Base-by-base conservation (phyloP, 2,113 vertebrate species). In the Pseudonaja textilis region DNA sequence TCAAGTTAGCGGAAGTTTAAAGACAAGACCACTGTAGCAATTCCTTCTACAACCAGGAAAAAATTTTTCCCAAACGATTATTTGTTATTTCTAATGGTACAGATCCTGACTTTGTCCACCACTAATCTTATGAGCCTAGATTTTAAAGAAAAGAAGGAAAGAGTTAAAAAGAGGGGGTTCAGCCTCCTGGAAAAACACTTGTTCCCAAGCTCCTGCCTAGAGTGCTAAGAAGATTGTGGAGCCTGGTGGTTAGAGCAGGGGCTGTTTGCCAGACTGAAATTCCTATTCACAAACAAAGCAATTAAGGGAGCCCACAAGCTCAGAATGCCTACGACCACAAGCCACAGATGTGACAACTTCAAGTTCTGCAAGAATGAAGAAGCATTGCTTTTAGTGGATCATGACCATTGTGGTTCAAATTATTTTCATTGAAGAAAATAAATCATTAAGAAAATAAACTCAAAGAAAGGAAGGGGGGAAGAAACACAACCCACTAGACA, bases 371-470 rank as follows among this genome's bases (percentile, higher is more conserved):
- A 25, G 86, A 55, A 42, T 2, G n/a, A 74, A 29, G 59, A 34
- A 26, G n/a, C 1, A 4, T 50, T 42, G 45, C 3, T 1, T 8
- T 39, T 54, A 10, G 34, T 47, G 39, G 81, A 2, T 86, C 42
- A n/a, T 52, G 12, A 26, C 47, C 59, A 25, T n/a, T 22, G 87
- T 39, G 59, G 85, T 47, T 52, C 26, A 52, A 45, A 22, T 56
- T 23, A 61, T 92, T 89, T 74, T 12, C 26, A 14, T 9, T 42
- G n/a, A 87, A 64, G 1, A n/a, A 88, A 88, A 81, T 56, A 74
- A 45, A 88, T 45, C 87, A 92, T 92, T 92, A 56, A 88, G 87
- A 74, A 88, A 92, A 92, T 74, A 86, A 91, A 91, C 45, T 45
- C 45, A 42, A 22, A 26, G 55, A 69, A 23, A 69, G 69, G 52